Evolutionary conservation across 1,140 invertebrate genomes (phyloP).

Genomic region (Zophobas atratus): DNA sequence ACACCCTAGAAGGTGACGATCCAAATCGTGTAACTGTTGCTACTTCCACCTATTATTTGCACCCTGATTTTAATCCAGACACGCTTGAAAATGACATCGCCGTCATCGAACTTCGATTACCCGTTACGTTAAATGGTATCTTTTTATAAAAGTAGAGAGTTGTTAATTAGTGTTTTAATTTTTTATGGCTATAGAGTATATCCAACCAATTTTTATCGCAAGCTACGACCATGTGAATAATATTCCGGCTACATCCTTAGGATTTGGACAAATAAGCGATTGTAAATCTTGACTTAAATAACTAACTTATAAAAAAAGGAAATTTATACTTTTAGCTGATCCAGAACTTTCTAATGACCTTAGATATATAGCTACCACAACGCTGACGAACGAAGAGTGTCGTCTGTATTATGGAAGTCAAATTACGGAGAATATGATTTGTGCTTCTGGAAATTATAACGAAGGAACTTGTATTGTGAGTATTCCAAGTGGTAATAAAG

Average conservation of each 20-base stretch:
- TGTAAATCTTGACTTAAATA: not conserved
- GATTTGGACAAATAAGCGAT: conserved; percentile 4
- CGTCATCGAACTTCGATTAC: not conserved
- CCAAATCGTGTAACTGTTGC: not conserved
- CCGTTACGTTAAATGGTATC: not conserved
- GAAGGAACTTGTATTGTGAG: not conserved
- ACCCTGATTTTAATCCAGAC: conserved; percentile 4
- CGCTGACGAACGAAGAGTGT: not conserved
- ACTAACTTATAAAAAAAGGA: no score
- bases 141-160: not conserved
- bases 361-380: not conserved
- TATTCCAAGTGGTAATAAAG: not conserved
- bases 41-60: not conserved
- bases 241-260: not conserved
- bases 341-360: not conserved
- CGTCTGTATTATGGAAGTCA: not conserved
- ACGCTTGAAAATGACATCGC: not conserved
- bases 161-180: not conserved
- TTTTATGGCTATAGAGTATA: not conserved
- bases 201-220: not conserved
- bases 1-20: not conserved
- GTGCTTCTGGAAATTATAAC: not conserved
- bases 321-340: not conserved
- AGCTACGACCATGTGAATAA: not conserved
- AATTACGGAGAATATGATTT: not conserved